Percentiles rank a stretch among this genome's conserved stretches.
phyloP scores from a whole-genome alignment of 1,140 invertebrate species.

The Cydia fagiglandana region DNA sequence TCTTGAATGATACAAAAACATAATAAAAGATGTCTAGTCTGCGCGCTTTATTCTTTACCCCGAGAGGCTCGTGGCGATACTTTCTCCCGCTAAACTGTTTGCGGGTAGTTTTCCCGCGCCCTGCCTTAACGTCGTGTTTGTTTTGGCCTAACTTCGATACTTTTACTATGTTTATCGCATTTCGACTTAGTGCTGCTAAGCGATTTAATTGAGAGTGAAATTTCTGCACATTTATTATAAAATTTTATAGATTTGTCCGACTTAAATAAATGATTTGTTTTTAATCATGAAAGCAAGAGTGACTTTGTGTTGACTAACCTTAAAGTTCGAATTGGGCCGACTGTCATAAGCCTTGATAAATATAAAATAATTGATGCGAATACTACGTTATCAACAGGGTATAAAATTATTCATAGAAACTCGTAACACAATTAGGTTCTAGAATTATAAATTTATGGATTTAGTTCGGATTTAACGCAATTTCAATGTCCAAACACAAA shows the following conservation, averaged over 20 bases:
- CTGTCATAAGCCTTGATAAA: too few species aligned
- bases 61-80: conserved; percentile 14
- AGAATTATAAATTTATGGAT: neutral
- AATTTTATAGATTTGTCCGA: neutral
- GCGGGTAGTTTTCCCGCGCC: conserved; percentile 16
- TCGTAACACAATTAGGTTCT: neutral
- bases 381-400: neutral
- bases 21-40: neutral
- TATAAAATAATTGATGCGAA: neutral
- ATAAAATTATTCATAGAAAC: conserved; percentile 3
- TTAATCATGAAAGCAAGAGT: too few species aligned
- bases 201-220: neutral
- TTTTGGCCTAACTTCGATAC: conserved; percentile 18
- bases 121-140: neutral
- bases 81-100: conserved; percentile 28
- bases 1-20: too few species aligned
- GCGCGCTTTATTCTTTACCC: neutral
- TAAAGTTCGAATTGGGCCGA: too few species aligned
- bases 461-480: conserved; percentile 1
- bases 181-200: neutral
- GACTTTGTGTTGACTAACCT: too few species aligned
- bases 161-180: conserved; percentile 19
- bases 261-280: too few species aligned
- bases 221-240: neutral
- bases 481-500: conserved; percentile 11